A percentile compares a stretch with the other conserved stretches of the same genome.
phyloP scores from a whole-genome alignment of 2,797 vertebrate species.

The Hyperoplus immaculatus region DNA sequence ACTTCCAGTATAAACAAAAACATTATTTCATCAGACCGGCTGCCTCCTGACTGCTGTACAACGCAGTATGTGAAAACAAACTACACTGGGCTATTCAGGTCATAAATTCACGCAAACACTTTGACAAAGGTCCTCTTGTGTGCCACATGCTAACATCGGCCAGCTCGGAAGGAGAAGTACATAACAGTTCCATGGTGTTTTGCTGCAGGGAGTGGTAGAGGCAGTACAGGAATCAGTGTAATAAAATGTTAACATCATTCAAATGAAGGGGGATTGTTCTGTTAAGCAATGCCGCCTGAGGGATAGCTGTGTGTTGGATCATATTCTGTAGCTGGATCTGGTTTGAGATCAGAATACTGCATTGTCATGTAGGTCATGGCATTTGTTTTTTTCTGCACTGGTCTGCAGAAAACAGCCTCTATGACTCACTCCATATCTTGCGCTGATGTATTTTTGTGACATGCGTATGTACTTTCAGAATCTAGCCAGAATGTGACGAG shows the following conservation, averaged over 20 bases:
- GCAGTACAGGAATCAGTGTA: constrained; percentile 8
- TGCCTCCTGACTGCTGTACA: constrained; percentile 24
- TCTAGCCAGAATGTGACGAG: background rate
- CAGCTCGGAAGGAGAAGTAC: constrained; percentile 27
- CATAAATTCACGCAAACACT: constrained; percentile 31
- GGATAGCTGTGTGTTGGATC: background rate
- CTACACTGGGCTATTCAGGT: constrained; percentile 48
- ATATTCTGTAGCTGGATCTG: constrained; percentile 3
- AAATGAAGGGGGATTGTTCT: constrained; percentile 8
- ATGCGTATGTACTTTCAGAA: background rate
- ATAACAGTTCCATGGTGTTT: constrained; percentile 11
- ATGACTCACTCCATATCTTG: constrained; percentile 26
- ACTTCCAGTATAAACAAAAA: constrained; percentile 22
- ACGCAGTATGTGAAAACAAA: constrained; percentile 41
- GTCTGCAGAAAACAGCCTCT: constrained; percentile 21
- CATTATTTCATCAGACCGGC: constrained; percentile 26
- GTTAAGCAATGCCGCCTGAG: background rate
- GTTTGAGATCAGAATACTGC: constrained; percentile 8
- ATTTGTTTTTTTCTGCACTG: constrained; percentile 30
- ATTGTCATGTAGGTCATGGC: constrained; percentile 28
- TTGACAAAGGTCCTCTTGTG: constrained; percentile 61
- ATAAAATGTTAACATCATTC: background rate
- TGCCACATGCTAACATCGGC: constrained; percentile 23
- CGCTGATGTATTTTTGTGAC: background rate
- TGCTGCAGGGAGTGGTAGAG: background rate